Evolutionary conservation across 2,113 vertebrate species (phyloP).

Genomic region (Stegostoma tigrinum): DNA sequence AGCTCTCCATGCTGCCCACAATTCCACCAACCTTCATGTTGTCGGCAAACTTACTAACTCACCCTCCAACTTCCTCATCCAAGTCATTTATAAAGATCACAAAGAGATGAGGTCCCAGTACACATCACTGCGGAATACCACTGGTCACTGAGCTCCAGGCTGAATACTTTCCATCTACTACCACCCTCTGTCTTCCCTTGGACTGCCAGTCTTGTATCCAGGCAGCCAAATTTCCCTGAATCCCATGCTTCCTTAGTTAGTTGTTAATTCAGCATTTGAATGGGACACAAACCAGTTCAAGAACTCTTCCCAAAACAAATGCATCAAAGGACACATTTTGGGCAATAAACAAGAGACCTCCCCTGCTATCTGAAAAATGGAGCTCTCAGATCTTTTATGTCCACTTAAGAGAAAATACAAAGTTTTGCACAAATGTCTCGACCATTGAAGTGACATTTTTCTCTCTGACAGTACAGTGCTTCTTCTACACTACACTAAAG

Average conservation of each 20-base stretch:
- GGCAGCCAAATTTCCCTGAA: no score
- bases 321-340: background rate
- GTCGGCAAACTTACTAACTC: no score
- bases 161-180: no score
- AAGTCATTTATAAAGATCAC: no score
- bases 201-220: no score
- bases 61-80: no score
- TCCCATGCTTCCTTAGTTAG: background rate
- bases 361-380: background rate
- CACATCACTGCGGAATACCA: no score
- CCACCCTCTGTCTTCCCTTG: no score
- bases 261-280: background rate
- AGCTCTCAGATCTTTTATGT: background rate
- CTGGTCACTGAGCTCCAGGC: no score
- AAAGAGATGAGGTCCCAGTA: no score
- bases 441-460: background rate
- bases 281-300: background rate
- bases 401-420: background rate
- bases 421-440: background rate
- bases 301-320: background rate
- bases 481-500: background rate
- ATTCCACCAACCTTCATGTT: no score
- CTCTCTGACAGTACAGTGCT: background rate
- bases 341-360: background rate
- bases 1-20: no score